Conservation (phyloP, 2,113 vertebrate genomes). For the Leptobrachium leishanense region DNA sequence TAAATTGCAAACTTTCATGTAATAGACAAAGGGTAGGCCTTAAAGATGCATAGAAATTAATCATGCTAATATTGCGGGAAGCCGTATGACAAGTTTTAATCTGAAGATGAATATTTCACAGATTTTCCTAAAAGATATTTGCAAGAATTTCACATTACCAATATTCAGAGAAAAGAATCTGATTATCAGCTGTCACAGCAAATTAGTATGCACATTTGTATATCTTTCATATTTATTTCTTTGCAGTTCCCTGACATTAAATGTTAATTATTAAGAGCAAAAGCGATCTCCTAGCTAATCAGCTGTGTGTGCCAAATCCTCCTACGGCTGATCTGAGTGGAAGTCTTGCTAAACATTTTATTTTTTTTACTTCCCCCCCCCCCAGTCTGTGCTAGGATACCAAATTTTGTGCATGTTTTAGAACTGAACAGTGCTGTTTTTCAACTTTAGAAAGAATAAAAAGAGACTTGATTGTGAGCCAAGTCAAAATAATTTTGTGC, state of each 20-base stretch:
- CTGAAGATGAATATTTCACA: not conserved
- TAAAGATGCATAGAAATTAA: slow-evolving; percentile 13
- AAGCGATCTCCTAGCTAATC: not conserved
- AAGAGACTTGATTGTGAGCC: slow-evolving; percentile 31
- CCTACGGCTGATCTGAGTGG: not conserved
- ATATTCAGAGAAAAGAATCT: slow-evolving; percentile 17
- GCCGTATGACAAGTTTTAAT: not conserved
- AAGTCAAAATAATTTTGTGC: slow-evolving; percentile 39
- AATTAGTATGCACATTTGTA: slow-evolving; percentile 25
- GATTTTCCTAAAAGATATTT: slow-evolving; percentile 28
- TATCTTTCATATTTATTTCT: slow-evolving; percentile 2
- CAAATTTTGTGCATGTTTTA: not conserved
- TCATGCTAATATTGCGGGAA: not conserved
- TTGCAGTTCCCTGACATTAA: slow-evolving; percentile 9
- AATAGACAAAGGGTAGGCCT: slow-evolving; percentile 23
- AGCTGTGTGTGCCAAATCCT: not conserved
- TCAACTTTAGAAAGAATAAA: slow-evolving; percentile 25
- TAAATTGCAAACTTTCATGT: slow-evolving; percentile 21
- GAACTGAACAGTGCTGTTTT: slow-evolving; percentile 14
- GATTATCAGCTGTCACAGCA: slow-evolving; percentile 15
- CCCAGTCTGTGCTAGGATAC: not conserved
- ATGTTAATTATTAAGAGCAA: not conserved
- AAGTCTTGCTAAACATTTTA: not conserved
- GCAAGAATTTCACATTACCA: slow-evolving; percentile 26
- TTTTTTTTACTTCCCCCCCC: not conserved